phyloP scores from a whole-genome alignment of 2,888 invertebrate species.

The Agrotis segetum region DNA sequence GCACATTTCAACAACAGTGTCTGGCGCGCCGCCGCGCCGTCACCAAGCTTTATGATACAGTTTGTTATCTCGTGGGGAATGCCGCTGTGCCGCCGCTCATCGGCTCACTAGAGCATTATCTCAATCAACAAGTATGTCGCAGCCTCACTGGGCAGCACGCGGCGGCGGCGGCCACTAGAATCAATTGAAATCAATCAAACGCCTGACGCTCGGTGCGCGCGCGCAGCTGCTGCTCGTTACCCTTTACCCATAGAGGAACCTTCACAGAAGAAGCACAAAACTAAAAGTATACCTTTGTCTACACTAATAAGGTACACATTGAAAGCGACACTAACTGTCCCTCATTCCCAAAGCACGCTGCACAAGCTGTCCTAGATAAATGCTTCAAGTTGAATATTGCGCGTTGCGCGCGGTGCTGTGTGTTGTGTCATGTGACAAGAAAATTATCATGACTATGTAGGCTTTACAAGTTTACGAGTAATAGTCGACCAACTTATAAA shows the following conservation, averaged over 20 bases:
- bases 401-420: no score
- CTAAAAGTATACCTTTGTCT: neutral
- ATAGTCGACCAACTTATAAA: no score
- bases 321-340: no score
- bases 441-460: no score
- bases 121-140: slow-evolving; percentile 21
- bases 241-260: neutral
- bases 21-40: no score
- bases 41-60: neutral
- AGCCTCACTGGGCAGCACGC: neutral
- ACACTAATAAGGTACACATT: no score
- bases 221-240: slow-evolving; percentile 22
- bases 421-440: no score
- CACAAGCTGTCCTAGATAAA: no score
- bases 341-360: no score
- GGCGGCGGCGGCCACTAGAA: slow-evolving; percentile 13
- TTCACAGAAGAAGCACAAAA: neutral
- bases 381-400: no score
- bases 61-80: slow-evolving; percentile 2
- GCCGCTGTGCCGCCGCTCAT: neutral
- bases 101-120: neutral
- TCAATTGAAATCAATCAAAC: slow-evolving; percentile 56
- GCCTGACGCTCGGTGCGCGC: neutral
- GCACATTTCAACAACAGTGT: no score
- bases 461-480: no score